A percentile compares a stretch with the other conserved stretches of the same genome.
Conservation (phyloP, 2,797 vertebrate species). For the Cirrhinus mrigala region DNA sequence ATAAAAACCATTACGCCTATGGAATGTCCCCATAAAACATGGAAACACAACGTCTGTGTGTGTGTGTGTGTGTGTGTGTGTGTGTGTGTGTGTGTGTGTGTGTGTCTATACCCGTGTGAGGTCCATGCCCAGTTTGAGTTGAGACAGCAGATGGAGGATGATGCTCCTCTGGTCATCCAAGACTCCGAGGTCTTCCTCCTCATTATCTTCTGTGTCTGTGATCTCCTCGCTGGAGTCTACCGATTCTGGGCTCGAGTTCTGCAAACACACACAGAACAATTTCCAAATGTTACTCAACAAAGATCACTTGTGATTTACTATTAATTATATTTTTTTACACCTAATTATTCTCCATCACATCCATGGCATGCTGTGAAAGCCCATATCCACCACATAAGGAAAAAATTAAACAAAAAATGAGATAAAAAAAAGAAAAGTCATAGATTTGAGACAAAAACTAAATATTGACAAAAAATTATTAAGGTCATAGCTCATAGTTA, state of each 20-base stretch:
- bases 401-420: not conserved
- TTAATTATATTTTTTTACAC: not conserved
- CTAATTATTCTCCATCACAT: not conserved
- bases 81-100: conserved; percentile 21
- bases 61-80: conserved; percentile 20
- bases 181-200: conserved; percentile 90
- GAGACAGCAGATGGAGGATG: conserved; percentile 96
- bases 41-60: too few relatives aligned
- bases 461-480: not conserved
- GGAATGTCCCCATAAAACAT: too few relatives aligned
- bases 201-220: conserved; percentile 90
- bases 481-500: too few relatives aligned
- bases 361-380: not conserved
- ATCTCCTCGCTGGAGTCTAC: conserved; percentile 83
- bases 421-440: not conserved
- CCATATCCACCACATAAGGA: not conserved
- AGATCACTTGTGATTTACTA: not conserved
- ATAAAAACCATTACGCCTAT: too few relatives aligned
- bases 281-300: conserved; percentile 45
- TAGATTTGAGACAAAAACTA: not conserved
- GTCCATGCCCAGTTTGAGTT: conserved; percentile 98
- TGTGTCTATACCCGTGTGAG: conserved; percentile 86
- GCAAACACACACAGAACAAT: conserved; percentile 53
- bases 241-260: conserved; percentile 79
- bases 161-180: conserved; percentile 94